Evolutionary conservation across 2,797 vertebrate genomes (phyloP).

Genomic region (Mus spretus): DNA sequence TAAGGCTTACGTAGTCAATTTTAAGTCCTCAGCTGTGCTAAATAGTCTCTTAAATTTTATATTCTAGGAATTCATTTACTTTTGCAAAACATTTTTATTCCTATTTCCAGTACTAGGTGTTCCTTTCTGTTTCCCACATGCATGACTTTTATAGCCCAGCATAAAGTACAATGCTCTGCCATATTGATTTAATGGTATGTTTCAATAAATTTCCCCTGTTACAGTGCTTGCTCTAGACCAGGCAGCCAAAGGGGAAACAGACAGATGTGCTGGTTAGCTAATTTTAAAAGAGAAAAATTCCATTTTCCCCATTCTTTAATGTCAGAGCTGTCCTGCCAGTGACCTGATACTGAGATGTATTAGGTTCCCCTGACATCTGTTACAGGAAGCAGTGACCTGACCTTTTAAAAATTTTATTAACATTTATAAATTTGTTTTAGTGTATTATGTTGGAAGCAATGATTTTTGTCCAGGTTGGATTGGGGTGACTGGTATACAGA

Average conservation of each 20-base stretch:
- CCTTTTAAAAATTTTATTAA: conserved; percentile 87
- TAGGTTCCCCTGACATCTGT: conserved; percentile 68
- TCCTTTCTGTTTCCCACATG: conserved; percentile 53
- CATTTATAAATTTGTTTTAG: conserved; percentile 87
- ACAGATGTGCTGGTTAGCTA: conserved; percentile 67
- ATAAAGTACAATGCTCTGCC: conserved; percentile 46
- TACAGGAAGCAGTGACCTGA: conserved; percentile 83
- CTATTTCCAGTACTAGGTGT: conserved; percentile 47
- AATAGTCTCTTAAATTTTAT: conserved; percentile 56
- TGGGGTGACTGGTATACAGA: conserved; percentile 57
- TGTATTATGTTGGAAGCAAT: conserved; percentile 68
- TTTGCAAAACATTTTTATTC: conserved; percentile 30
- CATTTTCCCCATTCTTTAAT: conserved; percentile 80
- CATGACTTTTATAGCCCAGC: conserved; percentile 64
- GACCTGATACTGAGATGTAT: conserved; percentile 84
- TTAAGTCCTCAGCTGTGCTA: conserved; percentile 20
- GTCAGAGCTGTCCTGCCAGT: conserved; percentile 83
- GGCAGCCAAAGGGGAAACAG: conserved; percentile 64
- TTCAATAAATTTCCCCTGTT: conserved; percentile 75
- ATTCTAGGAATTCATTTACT: conserved; percentile 66
- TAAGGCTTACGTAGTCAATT: conserved; percentile 26
- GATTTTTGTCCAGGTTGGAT: conserved; percentile 71
- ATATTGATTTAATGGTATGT: conserved; percentile 78
- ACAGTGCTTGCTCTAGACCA: conserved; percentile 52
- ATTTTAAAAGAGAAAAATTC: conserved; percentile 77